A percentile compares a stretch with the other conserved stretches of the same genome.
These are phyloP conservation scores for Bombus fervidus DNA, from an alignment of 1,140 invertebrate species.

Conservation along the genomic window DNA sequence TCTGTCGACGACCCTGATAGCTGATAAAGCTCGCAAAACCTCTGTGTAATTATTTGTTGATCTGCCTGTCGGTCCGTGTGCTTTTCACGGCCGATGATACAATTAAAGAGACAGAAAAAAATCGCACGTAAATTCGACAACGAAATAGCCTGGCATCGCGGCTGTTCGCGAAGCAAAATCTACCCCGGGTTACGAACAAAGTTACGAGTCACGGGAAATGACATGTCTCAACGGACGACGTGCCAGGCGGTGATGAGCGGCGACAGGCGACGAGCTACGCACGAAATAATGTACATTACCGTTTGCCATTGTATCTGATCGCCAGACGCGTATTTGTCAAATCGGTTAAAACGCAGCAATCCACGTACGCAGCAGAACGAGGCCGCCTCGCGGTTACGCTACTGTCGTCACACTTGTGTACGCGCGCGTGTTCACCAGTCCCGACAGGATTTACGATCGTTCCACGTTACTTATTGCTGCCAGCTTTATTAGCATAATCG, in stretches of 20 bases:
- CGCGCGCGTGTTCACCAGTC: constrained; percentile 37
- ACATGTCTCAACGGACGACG: neutral
- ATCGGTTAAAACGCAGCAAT: constrained; percentile 7
- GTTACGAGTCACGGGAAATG: neutral
- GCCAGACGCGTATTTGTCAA: constrained; percentile 16
- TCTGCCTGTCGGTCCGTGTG: too few relatives aligned
- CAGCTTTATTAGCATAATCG: constrained; percentile 67
- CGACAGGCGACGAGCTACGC: constrained; percentile 3
- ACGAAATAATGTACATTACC: constrained; percentile 19
- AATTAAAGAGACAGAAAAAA: neutral
- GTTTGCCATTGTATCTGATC: neutral
- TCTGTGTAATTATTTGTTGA: neutral
- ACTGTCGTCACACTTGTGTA: constrained; percentile 35
- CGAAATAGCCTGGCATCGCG: neutral
- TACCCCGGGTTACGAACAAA: neutral
- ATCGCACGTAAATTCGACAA: neutral
- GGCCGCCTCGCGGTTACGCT: neutral
- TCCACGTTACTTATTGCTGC: constrained; percentile 60
- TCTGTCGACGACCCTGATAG: neutral
- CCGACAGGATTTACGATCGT: constrained; percentile 62
- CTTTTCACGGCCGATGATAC: neutral
- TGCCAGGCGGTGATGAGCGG: neutral
- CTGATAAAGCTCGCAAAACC: neutral
- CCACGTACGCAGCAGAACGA: too few relatives aligned
- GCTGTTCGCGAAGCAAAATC: neutral